Evolutionary conservation across 2,888 invertebrate genomes (phyloP).

Genomic region (Didymodactylos carnosus): DNA sequence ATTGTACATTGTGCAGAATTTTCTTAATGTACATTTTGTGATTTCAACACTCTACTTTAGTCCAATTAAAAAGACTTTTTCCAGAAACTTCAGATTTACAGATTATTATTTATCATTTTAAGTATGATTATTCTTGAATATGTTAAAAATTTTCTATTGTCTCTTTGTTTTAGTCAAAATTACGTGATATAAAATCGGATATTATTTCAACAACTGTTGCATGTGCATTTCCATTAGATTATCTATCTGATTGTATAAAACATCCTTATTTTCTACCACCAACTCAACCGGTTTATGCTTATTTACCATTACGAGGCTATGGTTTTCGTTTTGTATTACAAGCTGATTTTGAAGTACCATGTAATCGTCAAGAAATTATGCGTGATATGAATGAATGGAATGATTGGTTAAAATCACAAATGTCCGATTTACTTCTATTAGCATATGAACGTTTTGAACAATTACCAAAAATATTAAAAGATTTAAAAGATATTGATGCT

Average conservation of each 20-base stretch:
- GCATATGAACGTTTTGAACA: background rate
- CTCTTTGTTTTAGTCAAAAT: background rate
- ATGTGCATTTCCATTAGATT: background rate
- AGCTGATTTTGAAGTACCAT: conserved; percentile 35
- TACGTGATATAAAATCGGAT: background rate
- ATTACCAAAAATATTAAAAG: background rate
- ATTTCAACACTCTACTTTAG: no score
- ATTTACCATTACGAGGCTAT: conserved; percentile 30
- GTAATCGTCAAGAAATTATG: conserved; percentile 31
- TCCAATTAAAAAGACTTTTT: no score
- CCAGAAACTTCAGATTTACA: no score
- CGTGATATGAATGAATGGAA: conserved; percentile 32
- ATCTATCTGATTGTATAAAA: background rate
- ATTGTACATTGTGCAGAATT: no score
- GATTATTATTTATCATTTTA: no score
- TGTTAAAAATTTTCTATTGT: no score
- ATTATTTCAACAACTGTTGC: background rate
- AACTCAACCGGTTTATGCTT: conserved; percentile 33
- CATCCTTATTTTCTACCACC: conserved; percentile 18
- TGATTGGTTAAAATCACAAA: conserved; percentile 26
- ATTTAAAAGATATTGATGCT: background rate
- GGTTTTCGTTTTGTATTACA: conserved; percentile 33
- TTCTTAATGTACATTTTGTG: no score
- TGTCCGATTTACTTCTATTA: background rate
- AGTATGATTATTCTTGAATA: no score